A percentile compares a stretch with the other conserved stretches of the same genome.
Conservation (phyloP, 2,888 invertebrate genomes). For the Morinoia aosen region DNA sequence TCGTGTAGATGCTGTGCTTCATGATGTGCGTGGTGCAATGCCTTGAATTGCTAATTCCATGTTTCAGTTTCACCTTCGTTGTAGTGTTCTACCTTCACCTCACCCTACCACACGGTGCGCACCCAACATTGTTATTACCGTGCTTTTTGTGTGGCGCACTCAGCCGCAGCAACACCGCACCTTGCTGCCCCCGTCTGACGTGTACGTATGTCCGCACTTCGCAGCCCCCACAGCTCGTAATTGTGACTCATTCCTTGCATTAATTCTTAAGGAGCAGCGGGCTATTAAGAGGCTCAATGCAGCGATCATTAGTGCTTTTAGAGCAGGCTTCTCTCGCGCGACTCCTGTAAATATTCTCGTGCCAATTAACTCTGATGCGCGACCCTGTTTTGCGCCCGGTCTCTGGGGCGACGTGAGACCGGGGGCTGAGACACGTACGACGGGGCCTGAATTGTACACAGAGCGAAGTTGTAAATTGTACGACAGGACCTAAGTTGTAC, state of each 20-base stretch:
- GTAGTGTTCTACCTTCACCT: no score
- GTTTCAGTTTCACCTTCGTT: neutral
- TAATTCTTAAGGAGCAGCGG: neutral
- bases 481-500: neutral
- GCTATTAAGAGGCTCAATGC: neutral
- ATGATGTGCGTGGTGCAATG: neutral
- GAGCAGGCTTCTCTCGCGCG: neutral
- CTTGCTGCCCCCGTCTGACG: neutral
- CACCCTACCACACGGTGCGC: neutral
- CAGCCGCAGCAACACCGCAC: neutral
- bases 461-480: neutral
- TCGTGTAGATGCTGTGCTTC: no score
- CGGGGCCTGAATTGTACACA: neutral
- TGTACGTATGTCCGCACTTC: neutral
- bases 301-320: neutral
- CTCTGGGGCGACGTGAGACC: neutral
- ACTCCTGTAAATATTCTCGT: slow-evolving; percentile 24
- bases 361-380: slow-evolving; percentile 19
- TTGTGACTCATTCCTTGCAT: neutral
- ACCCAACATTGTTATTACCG: neutral
- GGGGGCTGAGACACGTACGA: neutral
- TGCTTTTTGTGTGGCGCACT: neutral
- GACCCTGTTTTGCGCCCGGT: neutral
- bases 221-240: neutral
- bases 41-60: neutral